phyloP scores from a whole-genome alignment of 2,888 invertebrate genomes.

The Dicranocentrus wangi region DNA sequence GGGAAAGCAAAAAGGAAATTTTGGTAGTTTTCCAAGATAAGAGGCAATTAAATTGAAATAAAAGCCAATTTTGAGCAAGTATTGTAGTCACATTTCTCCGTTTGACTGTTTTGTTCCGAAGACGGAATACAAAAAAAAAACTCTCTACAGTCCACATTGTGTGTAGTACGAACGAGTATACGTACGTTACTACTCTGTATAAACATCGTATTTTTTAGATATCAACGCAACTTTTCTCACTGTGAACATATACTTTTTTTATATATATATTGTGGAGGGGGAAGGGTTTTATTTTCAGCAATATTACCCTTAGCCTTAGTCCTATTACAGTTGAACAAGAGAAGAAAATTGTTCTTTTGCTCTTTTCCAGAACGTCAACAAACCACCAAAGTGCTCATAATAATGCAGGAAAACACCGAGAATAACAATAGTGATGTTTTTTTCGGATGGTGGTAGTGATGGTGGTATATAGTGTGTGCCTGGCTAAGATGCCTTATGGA shows the following conservation, averaged over 20 bases:
- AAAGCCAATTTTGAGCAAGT: constrained; percentile 65
- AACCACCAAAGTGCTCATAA: constrained; percentile 40
- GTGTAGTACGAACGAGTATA: too few relatives aligned
- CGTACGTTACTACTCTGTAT: too few relatives aligned
- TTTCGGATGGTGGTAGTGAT: neutral
- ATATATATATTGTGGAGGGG: too few relatives aligned
- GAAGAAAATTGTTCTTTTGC: constrained; percentile 29
- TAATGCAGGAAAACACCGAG: constrained; percentile 16
- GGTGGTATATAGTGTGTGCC: neutral
- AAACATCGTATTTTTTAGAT: too few relatives aligned
- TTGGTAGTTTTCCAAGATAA: constrained; percentile 57
- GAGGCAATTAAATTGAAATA: constrained; percentile 66
- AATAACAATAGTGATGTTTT: constrained; percentile 8
- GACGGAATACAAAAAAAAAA: constrained; percentile 10
- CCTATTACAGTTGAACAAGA: neutral
- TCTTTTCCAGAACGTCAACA: constrained; percentile 26
- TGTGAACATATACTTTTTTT: too few relatives aligned
- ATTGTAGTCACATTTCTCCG: constrained; percentile 41
- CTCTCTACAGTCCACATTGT: too few relatives aligned
- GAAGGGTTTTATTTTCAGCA: too few relatives aligned
- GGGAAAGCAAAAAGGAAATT: constrained; percentile 43
- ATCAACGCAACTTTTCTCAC: too few relatives aligned
- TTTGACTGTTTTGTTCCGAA: constrained; percentile 36
- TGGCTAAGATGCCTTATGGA: neutral
- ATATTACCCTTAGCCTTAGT: too few relatives aligned